phyloP scores from a whole-genome alignment of 2,888 invertebrate genomes.

The Ophioninae sp. region DNA sequence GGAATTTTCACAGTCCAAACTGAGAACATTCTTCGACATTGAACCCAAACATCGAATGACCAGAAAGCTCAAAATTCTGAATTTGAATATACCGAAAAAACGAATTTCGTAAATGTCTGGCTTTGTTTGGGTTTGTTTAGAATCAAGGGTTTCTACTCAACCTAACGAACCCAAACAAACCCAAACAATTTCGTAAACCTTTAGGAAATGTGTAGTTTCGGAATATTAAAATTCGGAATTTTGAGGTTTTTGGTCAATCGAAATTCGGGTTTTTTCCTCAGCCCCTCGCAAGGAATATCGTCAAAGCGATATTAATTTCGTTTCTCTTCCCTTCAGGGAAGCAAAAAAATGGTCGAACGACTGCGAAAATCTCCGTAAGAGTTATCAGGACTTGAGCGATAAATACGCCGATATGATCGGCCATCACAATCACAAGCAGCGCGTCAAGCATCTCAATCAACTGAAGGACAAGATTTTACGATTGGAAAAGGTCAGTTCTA shows the following conservation, averaged over 20 bases:
- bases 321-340: slow-evolving; percentile 66
- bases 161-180: not conserved
- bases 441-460: slow-evolving; percentile 83
- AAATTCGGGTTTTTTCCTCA: too few species aligned
- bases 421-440: slow-evolving; percentile 86
- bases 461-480: slow-evolving; percentile 81
- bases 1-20: too few species aligned
- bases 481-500: slow-evolving; percentile 79
- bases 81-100: too few species aligned
- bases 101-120: too few species aligned
- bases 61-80: too few species aligned
- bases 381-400: slow-evolving; percentile 82
- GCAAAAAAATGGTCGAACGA: slow-evolving; percentile 66
- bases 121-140: too few species aligned
- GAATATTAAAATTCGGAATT: not conserved
- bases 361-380: slow-evolving; percentile 80
- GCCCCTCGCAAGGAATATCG: not conserved
- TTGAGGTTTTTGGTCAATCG: too few species aligned
- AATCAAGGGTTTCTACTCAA: too few species aligned
- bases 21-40: too few species aligned
- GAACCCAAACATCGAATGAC: too few species aligned
- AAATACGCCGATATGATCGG: slow-evolving; percentile 85
- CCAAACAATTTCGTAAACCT: not conserved
- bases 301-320: slow-evolving; percentile 1
- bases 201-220: not conserved